Base-by-base conservation (phyloP, 2,888 invertebrate species). In the Sussaba pulchella region DNA sequence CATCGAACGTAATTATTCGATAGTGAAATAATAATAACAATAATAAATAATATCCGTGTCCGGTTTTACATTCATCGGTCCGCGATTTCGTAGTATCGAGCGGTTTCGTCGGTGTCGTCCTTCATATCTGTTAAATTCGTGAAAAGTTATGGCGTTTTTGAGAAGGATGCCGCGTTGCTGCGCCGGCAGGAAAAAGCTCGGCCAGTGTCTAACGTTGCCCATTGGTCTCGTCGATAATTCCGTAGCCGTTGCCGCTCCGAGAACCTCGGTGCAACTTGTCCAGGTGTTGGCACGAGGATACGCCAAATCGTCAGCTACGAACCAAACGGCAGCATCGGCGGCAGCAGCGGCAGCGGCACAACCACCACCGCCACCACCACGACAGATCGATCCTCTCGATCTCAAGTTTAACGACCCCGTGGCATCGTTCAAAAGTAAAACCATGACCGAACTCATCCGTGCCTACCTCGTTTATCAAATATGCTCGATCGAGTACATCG, bases 401-500 rank as follows among this genome's bases (percentile, higher is more conserved):
- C 94, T 97, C 83, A 94, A 94, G 85, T 99, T 99, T 93, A 95
- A 95, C 92, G 97, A 98, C 94, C 96, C 97, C 26, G 94, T 95
- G 88, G 98, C 98, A 86, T 97, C 99, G 26, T 99, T 98, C 94
- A 97, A 98, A 92, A 98, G 98, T 93, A 99, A 99, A 94, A 98
- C 97, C 87, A 98, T 97, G 85, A 95, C 95, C 93, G 99, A 99
- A 93, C 94, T 99, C 86, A 91, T 98, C 67, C 94, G 99, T 85
- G 98, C 98, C 47, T 96, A 98, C 92, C 88, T 98, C 90, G 99
- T 99, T 86, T 98, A 99, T 93, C 95, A 96, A 91, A 93, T 99
- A 92, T 99, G 99, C 93, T 96, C 97, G 75, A 94, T 97, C 90
- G 95, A 96, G 89, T 96, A 95, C 92, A 93, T 99, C 86, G 99